Base-by-base conservation (phyloP, 2,113 vertebrate species). In the Nesogale talazaci region DNA sequence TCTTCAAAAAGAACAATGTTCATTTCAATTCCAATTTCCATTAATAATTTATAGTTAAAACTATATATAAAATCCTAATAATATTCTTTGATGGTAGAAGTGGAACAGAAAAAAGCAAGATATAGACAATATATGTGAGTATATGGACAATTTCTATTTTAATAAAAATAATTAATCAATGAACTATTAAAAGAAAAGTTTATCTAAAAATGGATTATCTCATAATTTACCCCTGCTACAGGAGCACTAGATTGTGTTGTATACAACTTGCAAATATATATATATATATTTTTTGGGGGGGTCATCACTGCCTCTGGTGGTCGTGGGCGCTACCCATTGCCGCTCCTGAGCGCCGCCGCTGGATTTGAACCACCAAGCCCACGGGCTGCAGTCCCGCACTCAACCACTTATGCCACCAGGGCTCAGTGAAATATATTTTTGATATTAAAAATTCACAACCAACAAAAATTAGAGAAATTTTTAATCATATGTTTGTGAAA, bases 381-480 rank as follows among this genome's bases (percentile, higher is more conserved):
- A n/a, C n/a, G n/a, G n/a, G n/a, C n/a, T n/a, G n/a, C n/a, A n/a
- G n/a, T n/a, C n/a, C n/a, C n/a, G n/a, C n/a, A n/a, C n/a, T n/a
- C n/a, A n/a, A n/a, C n/a, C n/a, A n/a, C n/a, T n/a, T n/a, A n/a
- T n/a, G n/a, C n/a, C n/a, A n/a, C n/a, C n/a, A n/a, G n/a, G n/a
- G n/a, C n/a, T n/a, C n/a, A n/a, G n/a, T n/a, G n/a, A 94, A 92
- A 88, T 75, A 61, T 20, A 75, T 29, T 22, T 74, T 65, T 79
- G 27, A 52, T 85, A 63, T 86, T 56, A 91, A 89, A 83, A 94
- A 38, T 70, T 40, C n/a, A 82, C 12, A 82, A 57, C 57, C n/a
- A 63, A 31, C 38, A 75, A 78, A 77, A 83, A 5, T 25, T 52
- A 10, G 1, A 23, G 25, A 80, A 61, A 31, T 57, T 22, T 86